Evolutionary conservation across 2,888 invertebrate species (phyloP).

Genomic region (Cyrtodaria siliqua): DNA sequence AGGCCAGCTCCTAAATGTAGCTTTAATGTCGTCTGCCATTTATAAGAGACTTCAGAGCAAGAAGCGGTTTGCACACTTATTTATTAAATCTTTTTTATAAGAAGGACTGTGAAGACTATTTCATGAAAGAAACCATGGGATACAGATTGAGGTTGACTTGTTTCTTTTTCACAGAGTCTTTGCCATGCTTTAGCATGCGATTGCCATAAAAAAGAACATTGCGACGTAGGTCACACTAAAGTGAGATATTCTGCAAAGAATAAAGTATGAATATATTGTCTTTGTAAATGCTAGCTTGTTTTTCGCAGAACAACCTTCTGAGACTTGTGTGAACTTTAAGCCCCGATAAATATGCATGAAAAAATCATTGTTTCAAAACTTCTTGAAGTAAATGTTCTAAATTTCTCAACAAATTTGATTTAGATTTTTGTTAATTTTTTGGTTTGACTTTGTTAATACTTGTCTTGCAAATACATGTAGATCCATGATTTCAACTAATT

Average conservation of each 20-base stretch:
- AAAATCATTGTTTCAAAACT: not conserved
- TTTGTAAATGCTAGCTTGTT: constrained; percentile 48
- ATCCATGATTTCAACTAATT: not conserved
- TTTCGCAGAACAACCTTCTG: not conserved
- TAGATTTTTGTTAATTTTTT: constrained; percentile 1
- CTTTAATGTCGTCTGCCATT: too few species aligned
- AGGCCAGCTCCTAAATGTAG: too few species aligned
- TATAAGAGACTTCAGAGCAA: too few species aligned
- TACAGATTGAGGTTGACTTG: not conserved
- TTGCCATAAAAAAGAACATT: constrained; percentile 47
- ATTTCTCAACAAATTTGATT: constrained; percentile 20
- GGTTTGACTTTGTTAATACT: not conserved
- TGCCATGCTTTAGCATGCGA: constrained; percentile 58
- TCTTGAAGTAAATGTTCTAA: constrained; percentile 39
- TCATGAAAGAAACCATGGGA: not conserved
- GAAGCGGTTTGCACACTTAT: too few species aligned
- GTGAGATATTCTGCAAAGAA: constrained; percentile 57
- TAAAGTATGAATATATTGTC: constrained; percentile 48
- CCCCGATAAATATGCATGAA: constrained; percentile 1
- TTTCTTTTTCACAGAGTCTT: constrained; percentile 56
- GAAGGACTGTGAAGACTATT: not conserved
- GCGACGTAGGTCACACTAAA: constrained; percentile 41
- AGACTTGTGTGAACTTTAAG: not conserved
- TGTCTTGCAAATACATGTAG: not conserved
- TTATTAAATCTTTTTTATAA: too few species aligned